A percentile compares a stretch with the other conserved stretches of the same genome.
Conservation (phyloP, 2,888 invertebrate genomes). For the Atrina japonica region DNA sequence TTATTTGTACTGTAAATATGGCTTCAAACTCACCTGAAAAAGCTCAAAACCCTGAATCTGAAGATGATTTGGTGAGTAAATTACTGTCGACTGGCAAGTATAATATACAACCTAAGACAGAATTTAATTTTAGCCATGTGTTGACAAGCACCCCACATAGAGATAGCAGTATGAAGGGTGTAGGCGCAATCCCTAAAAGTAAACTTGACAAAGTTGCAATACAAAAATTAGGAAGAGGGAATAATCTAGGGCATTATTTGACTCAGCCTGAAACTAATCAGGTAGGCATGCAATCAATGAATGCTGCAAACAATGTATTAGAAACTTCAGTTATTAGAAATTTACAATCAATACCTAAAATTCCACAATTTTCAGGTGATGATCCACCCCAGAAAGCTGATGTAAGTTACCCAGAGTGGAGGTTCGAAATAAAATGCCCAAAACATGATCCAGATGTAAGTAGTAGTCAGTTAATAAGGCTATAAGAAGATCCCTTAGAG, state of each 20-base stretch:
- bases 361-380: constrained; percentile 33
- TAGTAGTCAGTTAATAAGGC: constrained; percentile 21
- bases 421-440: constrained; percentile 29
- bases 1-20: too few species aligned
- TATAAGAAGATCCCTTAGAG: constrained; percentile 33
- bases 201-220: constrained; percentile 6
- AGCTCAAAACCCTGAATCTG: too few species aligned
- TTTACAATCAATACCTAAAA: constrained; percentile 29
- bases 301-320: too few species aligned
- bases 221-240: too few species aligned
- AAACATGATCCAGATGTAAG: constrained; percentile 18
- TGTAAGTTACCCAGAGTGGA: constrained; percentile 34
- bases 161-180: not conserved
- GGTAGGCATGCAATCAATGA: too few species aligned
- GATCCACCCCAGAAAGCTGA: constrained; percentile 40
- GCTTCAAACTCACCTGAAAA: too few species aligned
- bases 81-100: constrained; percentile 5
- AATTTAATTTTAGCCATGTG: too few species aligned
- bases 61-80: not conserved
- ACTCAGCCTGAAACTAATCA: too few species aligned
- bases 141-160: not conserved
- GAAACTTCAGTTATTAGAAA: not conserved
- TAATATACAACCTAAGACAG: not conserved
- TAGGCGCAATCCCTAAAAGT: not conserved
- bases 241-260: too few species aligned